These are phyloP conservation scores for Pyxicephalus adspersus DNA, from an alignment of 2,113 vertebrate species.

Conservation along the genomic window DNA sequence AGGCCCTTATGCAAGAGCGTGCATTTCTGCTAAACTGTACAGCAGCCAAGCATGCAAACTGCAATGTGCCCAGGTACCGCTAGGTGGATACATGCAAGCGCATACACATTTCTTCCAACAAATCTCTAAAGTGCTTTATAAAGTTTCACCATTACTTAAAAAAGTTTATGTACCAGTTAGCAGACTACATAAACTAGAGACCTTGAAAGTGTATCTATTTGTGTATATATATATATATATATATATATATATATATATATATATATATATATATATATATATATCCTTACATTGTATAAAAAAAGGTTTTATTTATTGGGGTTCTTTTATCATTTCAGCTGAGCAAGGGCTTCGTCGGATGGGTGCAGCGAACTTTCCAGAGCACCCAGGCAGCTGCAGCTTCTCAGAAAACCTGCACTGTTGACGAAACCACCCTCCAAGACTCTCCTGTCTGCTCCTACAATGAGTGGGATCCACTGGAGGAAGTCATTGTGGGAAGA, in stretches of 20 bases:
- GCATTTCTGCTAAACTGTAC: background rate
- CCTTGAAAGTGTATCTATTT: no score
- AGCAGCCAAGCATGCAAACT: background rate
- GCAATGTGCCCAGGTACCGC: background rate
- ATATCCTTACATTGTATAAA: background rate
- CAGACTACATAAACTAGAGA: no score
- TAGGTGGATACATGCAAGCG: background rate
- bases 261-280: background rate
- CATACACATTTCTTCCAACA: no score
- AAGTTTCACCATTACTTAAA: no score
- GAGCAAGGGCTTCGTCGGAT: slow-evolving; percentile 76
- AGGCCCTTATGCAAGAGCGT: slow-evolving; percentile 5
- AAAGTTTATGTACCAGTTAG: no score
- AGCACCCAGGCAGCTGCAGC: slow-evolving; percentile 88
- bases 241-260: background rate
- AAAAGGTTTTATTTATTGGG: background rate
- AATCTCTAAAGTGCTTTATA: no score
- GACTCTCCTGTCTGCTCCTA: slow-evolving; percentile 89
- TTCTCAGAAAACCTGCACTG: slow-evolving; percentile 72
- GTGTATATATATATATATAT: background rate
- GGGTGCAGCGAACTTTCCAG: slow-evolving; percentile 88
- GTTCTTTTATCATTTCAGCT: slow-evolving; percentile 70
- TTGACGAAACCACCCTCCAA: slow-evolving; percentile 74
- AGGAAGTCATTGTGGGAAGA: slow-evolving; percentile 97
- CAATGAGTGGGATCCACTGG: slow-evolving; percentile 96